These are phyloP conservation scores for Seriola dumerili DNA, from an alignment of 2,113 vertebrate genomes.

Conservation along the genomic window DNA sequence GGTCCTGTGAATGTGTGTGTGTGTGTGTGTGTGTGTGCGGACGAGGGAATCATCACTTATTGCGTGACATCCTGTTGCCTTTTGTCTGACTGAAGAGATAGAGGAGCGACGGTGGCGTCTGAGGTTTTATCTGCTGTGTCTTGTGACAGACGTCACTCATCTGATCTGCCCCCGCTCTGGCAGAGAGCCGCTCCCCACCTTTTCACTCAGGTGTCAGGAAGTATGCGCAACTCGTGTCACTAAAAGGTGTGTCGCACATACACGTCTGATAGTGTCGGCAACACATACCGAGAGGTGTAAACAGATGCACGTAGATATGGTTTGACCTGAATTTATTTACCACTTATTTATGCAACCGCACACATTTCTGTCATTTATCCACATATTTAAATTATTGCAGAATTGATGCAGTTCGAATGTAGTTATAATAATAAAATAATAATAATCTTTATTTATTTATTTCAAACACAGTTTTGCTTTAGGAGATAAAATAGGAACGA, in stretches of 20 bases:
- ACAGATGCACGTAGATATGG: too few species aligned
- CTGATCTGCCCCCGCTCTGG: constrained; percentile 39
- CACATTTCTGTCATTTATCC: too few species aligned
- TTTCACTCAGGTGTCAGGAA: constrained; percentile 46
- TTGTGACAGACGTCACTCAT: constrained; percentile 51
- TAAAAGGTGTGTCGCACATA: constrained; percentile 45
- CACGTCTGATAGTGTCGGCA: constrained; percentile 21
- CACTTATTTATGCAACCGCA: too few species aligned
- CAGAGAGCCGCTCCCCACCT: constrained; percentile 8
- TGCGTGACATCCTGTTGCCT: constrained; percentile 68
- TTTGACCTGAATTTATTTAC: too few species aligned
- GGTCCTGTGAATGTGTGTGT: constrained; percentile 30
- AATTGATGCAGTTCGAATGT: too few species aligned
- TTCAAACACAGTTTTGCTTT: too few species aligned
- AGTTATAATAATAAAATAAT: too few species aligned
- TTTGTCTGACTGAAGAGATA: constrained; percentile 49
- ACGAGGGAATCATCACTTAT: constrained; percentile 52
- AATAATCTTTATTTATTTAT: too few species aligned
- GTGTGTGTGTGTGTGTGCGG: constrained; percentile 7
- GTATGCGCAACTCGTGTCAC: constrained; percentile 35
- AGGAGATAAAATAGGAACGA: too few species aligned
- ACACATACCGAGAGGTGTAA: background rate
- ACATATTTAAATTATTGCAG: too few species aligned
- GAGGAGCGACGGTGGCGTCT: constrained; percentile 42
- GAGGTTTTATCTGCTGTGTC: constrained; percentile 62